Conservation (phyloP, 1,140 invertebrate genomes). For the Bradysia coprophila region DNA sequence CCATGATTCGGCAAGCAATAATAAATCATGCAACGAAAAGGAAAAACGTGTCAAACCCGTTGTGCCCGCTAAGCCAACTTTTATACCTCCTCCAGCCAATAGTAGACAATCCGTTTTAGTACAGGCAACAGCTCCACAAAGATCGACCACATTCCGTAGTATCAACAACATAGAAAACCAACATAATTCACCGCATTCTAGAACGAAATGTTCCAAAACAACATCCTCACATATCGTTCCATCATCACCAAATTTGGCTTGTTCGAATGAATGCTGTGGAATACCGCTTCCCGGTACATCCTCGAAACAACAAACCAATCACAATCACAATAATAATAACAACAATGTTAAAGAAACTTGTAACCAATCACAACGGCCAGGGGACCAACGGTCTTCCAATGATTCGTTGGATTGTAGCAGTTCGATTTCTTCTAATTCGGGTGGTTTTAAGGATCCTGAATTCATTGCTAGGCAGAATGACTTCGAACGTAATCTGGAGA, state of each 20-base stretch:
- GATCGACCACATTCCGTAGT: too few species aligned
- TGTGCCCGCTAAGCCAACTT: conserved; percentile 2
- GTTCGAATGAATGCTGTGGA: conserved; percentile 1
- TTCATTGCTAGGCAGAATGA: conserved; percentile 1
- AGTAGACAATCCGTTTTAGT: too few species aligned
- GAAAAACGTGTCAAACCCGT: conserved; percentile 1
- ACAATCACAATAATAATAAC: conserved; percentile 3
- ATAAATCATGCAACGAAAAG: too few species aligned
- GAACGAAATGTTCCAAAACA: too few species aligned
- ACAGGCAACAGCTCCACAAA: background rate
- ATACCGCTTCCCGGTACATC: background rate
- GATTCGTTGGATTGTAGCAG: too few species aligned
- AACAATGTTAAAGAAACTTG: background rate
- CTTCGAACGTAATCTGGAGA: too few species aligned
- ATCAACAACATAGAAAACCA: too few species aligned
- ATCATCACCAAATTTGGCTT: conserved; percentile 1
- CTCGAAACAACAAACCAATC: background rate
- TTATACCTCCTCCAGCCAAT: conserved; percentile 1
- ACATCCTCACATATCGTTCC: background rate
- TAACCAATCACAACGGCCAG: background rate
- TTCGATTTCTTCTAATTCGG: conserved; percentile 3
- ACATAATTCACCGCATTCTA: too few species aligned
- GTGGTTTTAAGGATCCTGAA: conserved; percentile 2
- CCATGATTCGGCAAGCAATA: too few species aligned
- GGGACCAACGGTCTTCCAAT: too few species aligned